Evolutionary conservation across 2,113 vertebrate species (phyloP).

Genomic region (Pseudonaja textilis): DNA sequence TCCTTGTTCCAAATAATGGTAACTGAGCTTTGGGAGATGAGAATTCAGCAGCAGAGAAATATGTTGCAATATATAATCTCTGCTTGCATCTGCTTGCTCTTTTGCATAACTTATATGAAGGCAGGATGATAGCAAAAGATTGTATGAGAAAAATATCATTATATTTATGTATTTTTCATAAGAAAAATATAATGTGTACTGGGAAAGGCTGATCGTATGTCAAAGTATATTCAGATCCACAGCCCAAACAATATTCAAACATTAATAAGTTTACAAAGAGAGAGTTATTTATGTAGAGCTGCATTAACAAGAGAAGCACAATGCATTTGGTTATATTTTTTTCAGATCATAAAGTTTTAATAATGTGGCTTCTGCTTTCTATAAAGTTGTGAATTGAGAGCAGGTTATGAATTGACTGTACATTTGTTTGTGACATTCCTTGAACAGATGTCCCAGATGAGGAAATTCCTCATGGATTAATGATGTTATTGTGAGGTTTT

Average conservation of each 20-base stretch:
- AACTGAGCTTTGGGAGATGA: not conserved
- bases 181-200: not conserved
- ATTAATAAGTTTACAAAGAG: constrained; percentile 3
- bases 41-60: not conserved
- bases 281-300: not conserved
- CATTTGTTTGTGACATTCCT: constrained; percentile 3
- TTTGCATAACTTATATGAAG: not conserved
- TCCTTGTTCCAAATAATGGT: not conserved
- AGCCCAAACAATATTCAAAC: not conserved
- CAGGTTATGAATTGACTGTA: not conserved
- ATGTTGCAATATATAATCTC: not conserved
- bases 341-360: constrained; percentile 11
- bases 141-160: not conserved
- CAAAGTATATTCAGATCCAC: not conserved
- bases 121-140: not conserved
- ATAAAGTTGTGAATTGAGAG: not conserved
- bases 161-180: not conserved
- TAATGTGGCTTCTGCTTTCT: constrained; percentile 19
- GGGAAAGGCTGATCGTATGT: not conserved
- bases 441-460: constrained; percentile 5
- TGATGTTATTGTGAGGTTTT: not conserved
- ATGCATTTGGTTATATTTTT: not conserved
- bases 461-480: not conserved
- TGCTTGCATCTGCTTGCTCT: not conserved
- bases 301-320: constrained; percentile 8